Evolutionary conservation across 2,113 vertebrate genomes (phyloP), one percentile per base, ranked within the genome.

Genomic region (Oncorhynchus tshawytscha): DNA sequence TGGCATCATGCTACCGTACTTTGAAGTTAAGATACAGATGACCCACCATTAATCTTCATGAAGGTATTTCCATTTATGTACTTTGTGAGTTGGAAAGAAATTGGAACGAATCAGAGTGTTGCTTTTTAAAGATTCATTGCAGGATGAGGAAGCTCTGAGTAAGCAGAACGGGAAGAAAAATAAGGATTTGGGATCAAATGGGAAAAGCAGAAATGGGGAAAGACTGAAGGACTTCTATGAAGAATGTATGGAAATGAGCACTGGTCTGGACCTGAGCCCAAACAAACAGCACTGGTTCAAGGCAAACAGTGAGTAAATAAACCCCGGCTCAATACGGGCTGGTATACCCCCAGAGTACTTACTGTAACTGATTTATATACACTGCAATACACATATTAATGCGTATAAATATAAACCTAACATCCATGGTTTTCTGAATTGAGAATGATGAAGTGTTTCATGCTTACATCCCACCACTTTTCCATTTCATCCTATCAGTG

Each of bases 261-360:
- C 75, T 1, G 82, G 80, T 39, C 18, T 92, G 90, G 91, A 89
- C 73, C 82, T 31, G 3, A 27, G 88, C 90, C 90, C 87, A 81
- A 88, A 88, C 87, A 90, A 93, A 91, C 91, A 92, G 78, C 90
- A 85, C 74, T 86, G 87, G 84, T 90, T 92, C 90, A 92, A 92
- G 87, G 89, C 87, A 91, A 93, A 90, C 87, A 91, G 92, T 94
- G 88, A 94, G 94, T 92, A 82, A 85, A 54, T 85, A 76, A 82
- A 82, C 70, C 71, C 24, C 73, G 80, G 82, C 78, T 81, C 76
- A 83, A 86, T 72, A 76, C 76, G 80, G 64, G 83, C 74, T 78
- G 85, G 79, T 85, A 78, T 87, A 85, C 82, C 67, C 77, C 79
- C 20, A 27, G 87, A 87, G 82, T 31, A 64, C 77, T 86, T 39